These are phyloP conservation scores for Cremastinae sp. DNA, from an alignment of 2,888 invertebrate genomes.

Conservation along the genomic window DNA sequence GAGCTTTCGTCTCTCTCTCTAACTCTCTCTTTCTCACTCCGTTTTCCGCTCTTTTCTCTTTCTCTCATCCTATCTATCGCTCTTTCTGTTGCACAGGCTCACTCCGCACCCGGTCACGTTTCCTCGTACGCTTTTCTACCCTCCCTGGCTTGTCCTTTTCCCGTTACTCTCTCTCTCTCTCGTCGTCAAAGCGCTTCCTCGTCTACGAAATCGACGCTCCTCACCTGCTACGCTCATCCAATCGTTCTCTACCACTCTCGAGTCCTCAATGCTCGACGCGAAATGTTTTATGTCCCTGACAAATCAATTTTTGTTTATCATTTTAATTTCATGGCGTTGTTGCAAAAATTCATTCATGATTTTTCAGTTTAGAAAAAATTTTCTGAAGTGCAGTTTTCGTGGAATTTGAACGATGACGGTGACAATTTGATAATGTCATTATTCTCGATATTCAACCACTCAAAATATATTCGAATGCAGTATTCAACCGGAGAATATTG, in stretches of 20 bases:
- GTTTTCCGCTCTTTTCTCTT: no score
- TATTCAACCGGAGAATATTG: no score
- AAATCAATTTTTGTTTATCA: no score
- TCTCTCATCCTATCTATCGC: conserved; percentile 1
- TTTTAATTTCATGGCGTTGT: no score
- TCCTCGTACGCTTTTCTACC: conserved; percentile 33
- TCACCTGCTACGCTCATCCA: not conserved
- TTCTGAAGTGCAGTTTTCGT: no score
- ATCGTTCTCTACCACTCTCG: not conserved
- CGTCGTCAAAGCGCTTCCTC: not conserved
- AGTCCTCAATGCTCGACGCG: not conserved
- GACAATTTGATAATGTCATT: no score
- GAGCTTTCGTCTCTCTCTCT: conserved; percentile 31
- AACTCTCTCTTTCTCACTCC: conserved; percentile 1
- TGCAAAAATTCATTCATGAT: no score
- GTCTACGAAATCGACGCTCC: not conserved
- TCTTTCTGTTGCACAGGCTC: conserved; percentile 38
- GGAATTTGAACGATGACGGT: no score
- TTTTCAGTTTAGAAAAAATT: no score
- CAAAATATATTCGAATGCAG: no score
- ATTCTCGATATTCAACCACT: no score
- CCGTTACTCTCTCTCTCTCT: conserved; percentile 9
- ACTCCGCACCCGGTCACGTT: conserved; percentile 48
- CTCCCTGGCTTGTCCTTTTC: conserved; percentile 44
- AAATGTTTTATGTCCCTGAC: no score